Evolutionary conservation across 35 echinoderm and acorn worm genomes (phyloP), one percentile per base, ranked within the genome.

Genomic region (Apostichopus japonicus): DNA sequence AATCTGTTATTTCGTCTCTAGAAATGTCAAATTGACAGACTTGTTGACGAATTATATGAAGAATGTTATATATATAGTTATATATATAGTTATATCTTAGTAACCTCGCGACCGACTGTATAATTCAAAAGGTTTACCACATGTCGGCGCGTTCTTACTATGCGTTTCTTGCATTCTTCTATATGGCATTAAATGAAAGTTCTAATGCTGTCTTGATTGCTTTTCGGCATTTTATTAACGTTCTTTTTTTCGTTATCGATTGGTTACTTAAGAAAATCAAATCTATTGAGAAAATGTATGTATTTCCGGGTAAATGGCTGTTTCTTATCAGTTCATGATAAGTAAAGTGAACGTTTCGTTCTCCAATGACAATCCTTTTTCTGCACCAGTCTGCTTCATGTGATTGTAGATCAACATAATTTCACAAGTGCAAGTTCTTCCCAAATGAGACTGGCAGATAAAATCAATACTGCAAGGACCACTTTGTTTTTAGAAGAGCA

Each of bases 401-500:
- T 75, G 16, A n/a, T 19, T 75, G 6, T 75, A 75, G 16, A 75
- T 75, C 71, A 75, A 21, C 71, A 19, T 44, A 44, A 44, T 75
- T 19, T 75, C 71, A 75, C 71, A 75, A 75, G 71, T 75, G 71
- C 16, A 23, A n/a, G 71, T 75, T 75, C 54, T 57, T 57, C 51
- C 53, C 54, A 84, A 84, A 84, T 58, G 81, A 84, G 81, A 57
- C 56, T 84, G 54, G 56, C 81, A 84, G 81, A 84, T 84, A 57
- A 84, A 84, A 84, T 84, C 81, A 84, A 84, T 84, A 84, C 54
- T n/a, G 57, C 54, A 58, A 17, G 56, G 81, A 84, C 81, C 81
- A 84, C 57, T 84, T 58, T 84, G 54, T 84, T 84, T 84, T 84
- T 55, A 84, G 56, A 84, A 84, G 54, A 58, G 54, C 11, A 58